A percentile compares a stretch with the other conserved stretches of the same genome.
Evolutionary conservation across 2,113 vertebrate species (phyloP).

Genomic region (Channa argus): DNA sequence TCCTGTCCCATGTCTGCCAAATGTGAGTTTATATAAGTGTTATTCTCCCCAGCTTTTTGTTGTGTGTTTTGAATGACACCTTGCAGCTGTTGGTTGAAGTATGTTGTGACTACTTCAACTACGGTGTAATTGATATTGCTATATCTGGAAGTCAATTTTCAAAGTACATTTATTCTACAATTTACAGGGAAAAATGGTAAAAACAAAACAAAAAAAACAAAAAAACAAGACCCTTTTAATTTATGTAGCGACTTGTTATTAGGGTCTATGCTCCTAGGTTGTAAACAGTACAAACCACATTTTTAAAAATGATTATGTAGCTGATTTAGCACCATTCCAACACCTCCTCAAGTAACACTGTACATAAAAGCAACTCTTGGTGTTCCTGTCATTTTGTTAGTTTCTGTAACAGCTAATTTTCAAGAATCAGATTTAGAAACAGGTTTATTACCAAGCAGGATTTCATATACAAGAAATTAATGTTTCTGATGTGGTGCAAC

Average conservation of each 20-base stretch:
- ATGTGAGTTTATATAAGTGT: constrained; percentile 84
- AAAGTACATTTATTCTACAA: background rate
- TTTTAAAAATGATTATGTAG: background rate
- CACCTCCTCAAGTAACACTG: background rate
- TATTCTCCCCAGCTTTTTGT: constrained; percentile 30
- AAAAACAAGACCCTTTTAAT: no score
- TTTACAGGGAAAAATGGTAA: background rate
- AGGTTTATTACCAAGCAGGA: no score
- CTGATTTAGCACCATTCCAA: background rate
- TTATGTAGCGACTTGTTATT: background rate
- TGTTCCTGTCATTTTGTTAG: background rate
- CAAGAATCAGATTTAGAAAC: no score
- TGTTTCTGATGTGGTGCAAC: no score
- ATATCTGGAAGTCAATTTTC: background rate
- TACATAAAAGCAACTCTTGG: no score
- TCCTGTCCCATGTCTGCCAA: constrained; percentile 87
- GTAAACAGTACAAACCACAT: background rate
- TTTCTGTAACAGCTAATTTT: background rate
- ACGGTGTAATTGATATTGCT: no score
- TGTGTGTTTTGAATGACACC: background rate
- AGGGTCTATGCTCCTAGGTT: background rate
- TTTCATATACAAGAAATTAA: no score
- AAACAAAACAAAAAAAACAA: background rate
- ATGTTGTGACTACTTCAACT: background rate
- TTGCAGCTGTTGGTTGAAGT: background rate